A percentile compares a stretch with the other conserved stretches of the same genome.
These are phyloP conservation scores for Aptenodytes patagonicus DNA, from an alignment of 2,113 vertebrate genomes.

Conservation along the genomic window DNA sequence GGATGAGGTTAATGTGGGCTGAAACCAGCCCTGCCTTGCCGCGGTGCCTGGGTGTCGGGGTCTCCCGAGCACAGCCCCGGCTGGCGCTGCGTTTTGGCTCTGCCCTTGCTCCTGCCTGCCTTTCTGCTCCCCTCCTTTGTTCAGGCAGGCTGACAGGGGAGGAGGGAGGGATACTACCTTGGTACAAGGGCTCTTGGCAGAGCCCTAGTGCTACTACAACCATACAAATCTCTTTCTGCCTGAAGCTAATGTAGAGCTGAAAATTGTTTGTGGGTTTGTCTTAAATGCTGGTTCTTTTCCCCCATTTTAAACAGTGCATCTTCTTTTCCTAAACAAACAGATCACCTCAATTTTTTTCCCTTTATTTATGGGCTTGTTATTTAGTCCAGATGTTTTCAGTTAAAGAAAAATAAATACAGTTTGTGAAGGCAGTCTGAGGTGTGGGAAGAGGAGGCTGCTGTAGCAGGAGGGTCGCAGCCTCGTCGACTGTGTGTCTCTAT, in stretches of 20 bases:
- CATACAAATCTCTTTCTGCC: not conserved
- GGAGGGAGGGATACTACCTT: not conserved
- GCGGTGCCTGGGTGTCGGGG: fast-evolving
- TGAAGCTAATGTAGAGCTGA: not conserved
- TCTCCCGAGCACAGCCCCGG: not conserved
- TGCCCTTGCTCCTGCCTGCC: not conserved
- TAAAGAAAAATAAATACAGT: not conserved
- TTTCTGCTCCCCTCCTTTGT: not conserved
- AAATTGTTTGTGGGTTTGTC: not conserved
- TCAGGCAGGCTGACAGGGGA: not conserved
- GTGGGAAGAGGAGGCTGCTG: not conserved
- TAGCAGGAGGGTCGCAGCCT: not conserved
- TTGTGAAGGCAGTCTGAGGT: not conserved
- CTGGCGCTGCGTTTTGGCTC: not conserved
- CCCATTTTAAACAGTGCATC: not conserved
- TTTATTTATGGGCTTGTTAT: not conserved
- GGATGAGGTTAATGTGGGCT: not conserved
- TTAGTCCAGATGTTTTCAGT: not conserved
- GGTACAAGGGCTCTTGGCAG: not conserved
- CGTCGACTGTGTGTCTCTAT: fast-evolving
- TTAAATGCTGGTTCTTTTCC: not conserved
- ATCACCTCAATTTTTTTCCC: not conserved
- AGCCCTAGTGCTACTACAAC: not conserved
- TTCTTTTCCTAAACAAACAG: not conserved
- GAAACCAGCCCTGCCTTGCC: not conserved